Evolutionary conservation across 2,113 vertebrate genomes (phyloP).

Genomic region (Pseudorhombus dupliciocellatus): DNA sequence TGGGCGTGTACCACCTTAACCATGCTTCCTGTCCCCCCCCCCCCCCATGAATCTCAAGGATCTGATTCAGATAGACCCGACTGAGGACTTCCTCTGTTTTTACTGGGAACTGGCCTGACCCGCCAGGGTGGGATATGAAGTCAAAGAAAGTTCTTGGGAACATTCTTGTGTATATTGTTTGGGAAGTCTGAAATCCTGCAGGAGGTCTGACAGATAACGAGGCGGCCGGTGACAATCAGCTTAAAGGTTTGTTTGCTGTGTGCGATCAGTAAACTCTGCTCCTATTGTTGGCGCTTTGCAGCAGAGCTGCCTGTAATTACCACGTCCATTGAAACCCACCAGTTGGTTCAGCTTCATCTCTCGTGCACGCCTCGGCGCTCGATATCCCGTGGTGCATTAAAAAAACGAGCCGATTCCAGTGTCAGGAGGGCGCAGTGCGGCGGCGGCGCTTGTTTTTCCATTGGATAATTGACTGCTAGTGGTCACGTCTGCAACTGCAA

Average conservation of each 20-base stretch:
- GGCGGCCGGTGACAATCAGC: constrained; percentile 17
- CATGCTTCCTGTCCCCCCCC: constrained; percentile 33
- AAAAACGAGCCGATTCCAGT: constrained; percentile 15
- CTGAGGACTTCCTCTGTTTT: constrained; percentile 63
- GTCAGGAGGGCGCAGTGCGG: constrained; percentile 30
- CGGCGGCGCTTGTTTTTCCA: constrained; percentile 53
- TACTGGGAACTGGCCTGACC: constrained; percentile 40
- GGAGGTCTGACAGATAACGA: constrained; percentile 45
- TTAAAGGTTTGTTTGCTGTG: constrained; percentile 44
- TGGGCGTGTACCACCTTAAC: constrained; percentile 28
- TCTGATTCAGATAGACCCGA: constrained; percentile 56
- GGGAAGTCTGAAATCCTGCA: constrained; percentile 34
- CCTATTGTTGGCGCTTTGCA: constrained; percentile 44
- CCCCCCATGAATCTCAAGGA: not conserved
- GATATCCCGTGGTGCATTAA: constrained; percentile 17
- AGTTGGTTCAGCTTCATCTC: constrained; percentile 34
- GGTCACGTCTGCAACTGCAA: constrained; percentile 31
- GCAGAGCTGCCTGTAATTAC: constrained; percentile 51
- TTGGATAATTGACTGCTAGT: constrained; percentile 66
- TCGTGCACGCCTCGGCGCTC: constrained; percentile 31
- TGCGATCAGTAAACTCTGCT: constrained; percentile 33
- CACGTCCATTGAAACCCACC: constrained; percentile 24
- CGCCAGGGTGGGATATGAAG: constrained; percentile 35
- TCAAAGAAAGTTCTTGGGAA: constrained; percentile 57
- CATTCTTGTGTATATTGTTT: constrained; percentile 33